phyloP scores from a whole-genome alignment of 1,140 invertebrate genomes.

The Cotesia vestalis region DNA sequence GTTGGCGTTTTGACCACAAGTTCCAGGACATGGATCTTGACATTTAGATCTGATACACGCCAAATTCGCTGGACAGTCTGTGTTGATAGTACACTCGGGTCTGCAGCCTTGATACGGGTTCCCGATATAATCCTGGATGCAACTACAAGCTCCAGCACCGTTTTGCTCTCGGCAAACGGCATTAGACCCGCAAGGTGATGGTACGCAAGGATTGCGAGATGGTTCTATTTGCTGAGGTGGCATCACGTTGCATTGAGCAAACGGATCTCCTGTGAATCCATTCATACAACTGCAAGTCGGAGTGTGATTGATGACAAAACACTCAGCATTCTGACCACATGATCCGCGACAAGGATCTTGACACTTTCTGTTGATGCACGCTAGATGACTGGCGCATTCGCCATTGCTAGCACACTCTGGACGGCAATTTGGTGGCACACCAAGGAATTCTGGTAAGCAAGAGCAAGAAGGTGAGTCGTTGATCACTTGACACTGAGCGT shows the following conservation, averaged over 20 bases:
- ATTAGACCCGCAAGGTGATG: constrained; percentile 79
- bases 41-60: constrained; percentile 81
- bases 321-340: constrained; percentile 76
- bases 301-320: constrained; percentile 76
- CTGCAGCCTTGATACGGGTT: constrained; percentile 79
- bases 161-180: constrained; percentile 75
- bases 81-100: constrained; percentile 77
- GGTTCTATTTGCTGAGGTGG: constrained; percentile 49
- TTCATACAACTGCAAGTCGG: constrained; percentile 74
- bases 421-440: constrained; percentile 72
- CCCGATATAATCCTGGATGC: constrained; percentile 74
- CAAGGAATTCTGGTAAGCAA: constrained; percentile 71
- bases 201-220: constrained; percentile 68
- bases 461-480: constrained; percentile 73
- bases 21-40: constrained; percentile 79
- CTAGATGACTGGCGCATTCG: constrained; percentile 73
- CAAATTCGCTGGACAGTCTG: constrained; percentile 76
- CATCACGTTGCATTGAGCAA: constrained; percentile 70
- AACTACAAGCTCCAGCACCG: constrained; percentile 74
- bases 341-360: constrained; percentile 74
- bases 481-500: constrained; percentile 71
- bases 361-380: constrained; percentile 78
- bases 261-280: constrained; percentile 75
- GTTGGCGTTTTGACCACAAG: constrained; percentile 78
- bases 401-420: constrained; percentile 74